These are phyloP conservation scores for Melanchra persicariae DNA, from an alignment of 2,888 invertebrate genomes.

Conservation along the genomic window DNA sequence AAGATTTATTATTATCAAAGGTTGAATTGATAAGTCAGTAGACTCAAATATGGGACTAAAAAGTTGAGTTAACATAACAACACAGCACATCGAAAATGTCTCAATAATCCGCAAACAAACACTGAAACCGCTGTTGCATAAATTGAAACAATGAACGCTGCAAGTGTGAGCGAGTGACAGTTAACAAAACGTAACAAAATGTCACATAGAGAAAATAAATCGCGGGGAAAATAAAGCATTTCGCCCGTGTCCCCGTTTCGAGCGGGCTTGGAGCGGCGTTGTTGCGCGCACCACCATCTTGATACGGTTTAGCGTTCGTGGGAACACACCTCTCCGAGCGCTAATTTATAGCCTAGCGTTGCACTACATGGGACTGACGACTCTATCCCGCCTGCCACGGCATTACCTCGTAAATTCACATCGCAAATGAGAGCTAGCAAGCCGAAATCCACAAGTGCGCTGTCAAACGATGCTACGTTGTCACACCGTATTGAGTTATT, in stretches of 20 bases:
- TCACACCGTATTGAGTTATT: constrained; percentile 62
- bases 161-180: constrained; percentile 84
- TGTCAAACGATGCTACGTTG: constrained; percentile 68
- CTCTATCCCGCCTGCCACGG: constrained; percentile 82
- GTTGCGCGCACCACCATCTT: constrained; percentile 83
- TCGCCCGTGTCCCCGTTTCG: constrained; percentile 82
- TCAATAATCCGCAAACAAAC: constrained; percentile 47
- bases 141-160: constrained; percentile 69
- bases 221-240: constrained; percentile 87
- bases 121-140: constrained; percentile 59
- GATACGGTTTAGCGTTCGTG: constrained; percentile 87
- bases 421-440: constrained; percentile 73
- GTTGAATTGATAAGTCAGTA: neutral
- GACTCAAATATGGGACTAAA: constrained; percentile 13
- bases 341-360: constrained; percentile 88
- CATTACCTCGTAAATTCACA: constrained; percentile 80
- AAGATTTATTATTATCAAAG: neutral
- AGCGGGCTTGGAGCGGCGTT: constrained; percentile 74
- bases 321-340: constrained; percentile 83
- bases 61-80: constrained; percentile 28
- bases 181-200: constrained; percentile 87
- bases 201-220: constrained; percentile 84
- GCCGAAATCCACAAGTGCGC: constrained; percentile 66
- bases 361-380: constrained; percentile 88
- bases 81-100: constrained; percentile 30